Conservation (phyloP, 1,140 invertebrate genomes). For the Lepidurus arcticus region DNA sequence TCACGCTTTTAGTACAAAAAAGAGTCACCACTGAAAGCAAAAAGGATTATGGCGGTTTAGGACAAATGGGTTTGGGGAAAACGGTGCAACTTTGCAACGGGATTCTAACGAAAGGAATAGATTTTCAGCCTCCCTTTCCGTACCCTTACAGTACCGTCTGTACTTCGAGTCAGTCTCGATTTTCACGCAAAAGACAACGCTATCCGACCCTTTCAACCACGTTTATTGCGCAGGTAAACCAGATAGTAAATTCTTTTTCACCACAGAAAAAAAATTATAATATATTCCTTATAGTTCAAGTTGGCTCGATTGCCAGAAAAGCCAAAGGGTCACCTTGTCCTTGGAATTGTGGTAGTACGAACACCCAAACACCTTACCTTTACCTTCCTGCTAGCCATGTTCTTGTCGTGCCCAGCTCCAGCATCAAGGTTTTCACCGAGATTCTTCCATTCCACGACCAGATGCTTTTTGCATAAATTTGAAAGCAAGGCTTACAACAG, state of each 20-base stretch:
- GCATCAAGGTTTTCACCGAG: not conserved
- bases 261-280: not conserved
- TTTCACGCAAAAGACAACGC: not conserved
- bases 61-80: not conserved
- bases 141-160: not conserved
- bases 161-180: not conserved
- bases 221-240: not conserved
- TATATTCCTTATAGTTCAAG: not conserved
- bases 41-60: not conserved
- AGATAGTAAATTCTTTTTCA: not conserved
- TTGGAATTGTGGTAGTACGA: not conserved
- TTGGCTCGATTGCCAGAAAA: not conserved
- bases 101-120: not conserved
- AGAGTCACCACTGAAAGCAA: not conserved
- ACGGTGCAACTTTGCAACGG: not conserved
- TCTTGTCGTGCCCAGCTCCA: not conserved
- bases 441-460: not conserved
- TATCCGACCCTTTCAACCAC: too few relatives aligned
- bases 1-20: too few relatives aligned
- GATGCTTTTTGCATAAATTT: not conserved
- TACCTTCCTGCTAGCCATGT: constrained; percentile 2
- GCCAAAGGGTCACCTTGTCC: not conserved
- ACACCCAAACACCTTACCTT: not conserved
- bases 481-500: not conserved
- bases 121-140: not conserved